Percentiles rank a stretch among this genome's conserved stretches.
phyloP scores from a whole-genome alignment of 2,113 vertebrate genomes.

The Sarotherodon lohbergeri region DNA sequence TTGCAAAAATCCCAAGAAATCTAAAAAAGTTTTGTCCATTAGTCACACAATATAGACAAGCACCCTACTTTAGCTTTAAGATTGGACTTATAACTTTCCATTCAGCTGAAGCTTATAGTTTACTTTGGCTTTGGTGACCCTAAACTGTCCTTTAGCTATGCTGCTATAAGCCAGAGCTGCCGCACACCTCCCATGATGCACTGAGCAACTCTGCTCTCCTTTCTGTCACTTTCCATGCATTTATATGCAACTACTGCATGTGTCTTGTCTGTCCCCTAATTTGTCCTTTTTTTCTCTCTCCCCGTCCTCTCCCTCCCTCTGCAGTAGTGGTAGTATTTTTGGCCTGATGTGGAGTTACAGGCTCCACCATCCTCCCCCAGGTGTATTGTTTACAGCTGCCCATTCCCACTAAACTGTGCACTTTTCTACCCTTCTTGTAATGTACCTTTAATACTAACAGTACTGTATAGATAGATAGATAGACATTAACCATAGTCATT shows the following conservation, averaged over 20 bases:
- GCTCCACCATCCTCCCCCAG: not conserved
- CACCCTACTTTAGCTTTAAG: not conserved
- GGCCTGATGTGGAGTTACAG: not conserved
- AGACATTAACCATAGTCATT: not conserved
- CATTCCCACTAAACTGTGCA: not conserved
- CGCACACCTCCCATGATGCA: not conserved
- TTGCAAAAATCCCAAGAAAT: not conserved
- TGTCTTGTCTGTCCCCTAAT: not conserved
- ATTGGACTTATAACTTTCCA: not conserved
- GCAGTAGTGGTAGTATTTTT: not conserved
- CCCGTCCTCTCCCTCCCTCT: not conserved
- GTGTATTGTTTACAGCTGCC: not conserved
- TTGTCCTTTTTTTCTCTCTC: not conserved
- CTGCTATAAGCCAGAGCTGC: not conserved
- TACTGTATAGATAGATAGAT: not conserved
- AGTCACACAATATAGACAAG: not conserved
- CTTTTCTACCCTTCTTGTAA: not conserved
- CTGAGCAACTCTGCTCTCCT: not conserved
- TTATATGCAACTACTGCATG: not conserved
- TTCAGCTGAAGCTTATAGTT: not conserved
- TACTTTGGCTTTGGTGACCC: not conserved
- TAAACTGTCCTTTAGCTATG: not conserved
- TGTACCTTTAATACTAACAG: not conserved
- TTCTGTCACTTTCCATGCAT: not conserved
- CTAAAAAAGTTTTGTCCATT: not conserved